These are phyloP conservation scores for Muscicapa adusta DNA, from an alignment of 2,113 vertebrate species.

Conservation along the genomic window DNA sequence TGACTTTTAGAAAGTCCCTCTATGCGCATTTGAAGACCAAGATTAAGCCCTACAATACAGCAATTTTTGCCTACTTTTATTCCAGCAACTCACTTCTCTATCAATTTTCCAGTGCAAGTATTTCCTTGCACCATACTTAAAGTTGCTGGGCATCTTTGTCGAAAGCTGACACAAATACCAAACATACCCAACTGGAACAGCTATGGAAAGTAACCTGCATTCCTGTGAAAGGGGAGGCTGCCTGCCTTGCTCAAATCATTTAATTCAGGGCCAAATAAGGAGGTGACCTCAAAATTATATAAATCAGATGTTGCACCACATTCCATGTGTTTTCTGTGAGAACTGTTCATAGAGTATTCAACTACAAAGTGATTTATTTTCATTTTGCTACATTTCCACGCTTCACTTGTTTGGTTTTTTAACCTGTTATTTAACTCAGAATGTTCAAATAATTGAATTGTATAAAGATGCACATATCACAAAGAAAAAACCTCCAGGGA, in stretches of 20 bases:
- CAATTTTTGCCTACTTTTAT: not conserved
- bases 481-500: slow-evolving; percentile 9
- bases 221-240: slow-evolving; percentile 18
- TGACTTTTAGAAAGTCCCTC: not conserved
- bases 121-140: not conserved
- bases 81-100: not conserved
- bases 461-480: not conserved
- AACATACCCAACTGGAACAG: not conserved
- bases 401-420: not conserved
- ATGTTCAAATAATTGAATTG: slow-evolving; percentile 49
- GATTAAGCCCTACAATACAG: not conserved
- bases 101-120: not conserved
- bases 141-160: not conserved
- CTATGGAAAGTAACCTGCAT: slow-evolving; percentile 25
- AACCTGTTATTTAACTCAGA: slow-evolving; percentile 42
- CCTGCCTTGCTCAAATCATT: not conserved
- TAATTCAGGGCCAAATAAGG: slow-evolving; percentile 19
- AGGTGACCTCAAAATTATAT: slow-evolving; percentile 28
- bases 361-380: slow-evolving; percentile 49
- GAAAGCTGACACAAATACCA: not conserved
- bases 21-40: not conserved
- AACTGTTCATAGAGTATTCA: slow-evolving; percentile 52
- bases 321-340: slow-evolving; percentile 40
- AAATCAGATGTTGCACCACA: slow-evolving; percentile 14
- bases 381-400: slow-evolving; percentile 50